phyloP scores from a whole-genome alignment of 2,113 vertebrate genomes.

The Apus apus region DNA sequence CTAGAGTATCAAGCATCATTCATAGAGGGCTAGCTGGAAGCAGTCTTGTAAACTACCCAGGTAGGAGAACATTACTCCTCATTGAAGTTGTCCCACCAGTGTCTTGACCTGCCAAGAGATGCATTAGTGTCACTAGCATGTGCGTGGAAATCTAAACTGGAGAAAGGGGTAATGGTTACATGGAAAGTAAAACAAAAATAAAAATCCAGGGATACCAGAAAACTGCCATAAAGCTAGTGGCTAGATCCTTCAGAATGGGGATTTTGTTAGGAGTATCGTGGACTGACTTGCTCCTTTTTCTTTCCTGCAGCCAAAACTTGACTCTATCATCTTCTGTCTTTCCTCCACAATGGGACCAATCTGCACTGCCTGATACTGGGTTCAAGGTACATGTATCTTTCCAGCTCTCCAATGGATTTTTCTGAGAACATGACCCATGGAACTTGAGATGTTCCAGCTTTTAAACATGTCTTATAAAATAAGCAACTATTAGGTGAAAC shows the following conservation, averaged over 20 bases:
- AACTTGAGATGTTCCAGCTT: background rate
- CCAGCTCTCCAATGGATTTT: background rate
- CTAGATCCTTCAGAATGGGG: background rate
- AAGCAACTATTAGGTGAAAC: background rate
- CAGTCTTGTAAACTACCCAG: background rate
- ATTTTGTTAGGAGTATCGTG: background rate
- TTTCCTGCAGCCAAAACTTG: background rate
- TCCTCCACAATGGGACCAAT: conserved; percentile 60
- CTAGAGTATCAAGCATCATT: background rate
- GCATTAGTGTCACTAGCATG: background rate
- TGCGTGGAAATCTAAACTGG: background rate
- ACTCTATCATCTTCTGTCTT: background rate
- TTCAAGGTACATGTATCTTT: conserved; percentile 52
- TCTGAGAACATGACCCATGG: background rate
- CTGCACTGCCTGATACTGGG: conserved; percentile 45
- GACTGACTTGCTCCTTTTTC: background rate
- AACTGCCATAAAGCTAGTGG: accelerated
- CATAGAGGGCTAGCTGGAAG: background rate
- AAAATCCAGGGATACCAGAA: background rate
- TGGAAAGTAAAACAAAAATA: background rate
- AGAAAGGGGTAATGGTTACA: background rate
- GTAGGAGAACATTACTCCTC: background rate
- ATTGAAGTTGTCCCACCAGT: background rate
- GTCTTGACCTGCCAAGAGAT: background rate
- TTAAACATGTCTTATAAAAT: background rate